Evolutionary conservation across 2,113 vertebrate genomes (phyloP).

Genomic region (Mus spicilegus): DNA sequence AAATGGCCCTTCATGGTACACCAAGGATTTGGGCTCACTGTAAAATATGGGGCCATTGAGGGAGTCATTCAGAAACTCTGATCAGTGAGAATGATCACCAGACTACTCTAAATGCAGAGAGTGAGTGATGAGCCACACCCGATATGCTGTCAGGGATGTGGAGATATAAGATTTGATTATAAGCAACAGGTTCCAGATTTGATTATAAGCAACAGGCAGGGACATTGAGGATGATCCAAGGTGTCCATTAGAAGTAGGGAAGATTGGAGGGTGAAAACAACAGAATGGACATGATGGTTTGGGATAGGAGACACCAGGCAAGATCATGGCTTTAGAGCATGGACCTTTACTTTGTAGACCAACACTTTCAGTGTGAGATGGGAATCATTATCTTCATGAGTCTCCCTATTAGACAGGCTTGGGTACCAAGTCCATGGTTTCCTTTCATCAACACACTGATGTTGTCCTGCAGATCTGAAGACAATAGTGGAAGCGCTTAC

Average conservation of each 20-base stretch:
- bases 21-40: background rate
- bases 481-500: background rate
- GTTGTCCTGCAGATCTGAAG: background rate
- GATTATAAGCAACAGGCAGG: background rate
- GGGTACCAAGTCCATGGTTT: background rate
- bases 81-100: background rate
- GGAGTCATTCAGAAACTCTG: background rate
- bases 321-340: background rate
- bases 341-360: background rate
- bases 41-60: background rate
- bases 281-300: background rate
- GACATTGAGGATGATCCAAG: background rate
- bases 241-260: background rate
- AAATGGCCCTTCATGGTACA: background rate
- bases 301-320: background rate
- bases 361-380: background rate
- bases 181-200: too few relatives aligned
- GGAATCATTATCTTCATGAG: background rate
- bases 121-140: background rate
- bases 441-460: background rate
- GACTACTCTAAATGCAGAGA: background rate
- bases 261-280: background rate
- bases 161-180: background rate
- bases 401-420: background rate
- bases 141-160: background rate